Base-by-base conservation (phyloP, 2,797 vertebrate genomes). In the Chaetodon trifasciatus region DNA sequence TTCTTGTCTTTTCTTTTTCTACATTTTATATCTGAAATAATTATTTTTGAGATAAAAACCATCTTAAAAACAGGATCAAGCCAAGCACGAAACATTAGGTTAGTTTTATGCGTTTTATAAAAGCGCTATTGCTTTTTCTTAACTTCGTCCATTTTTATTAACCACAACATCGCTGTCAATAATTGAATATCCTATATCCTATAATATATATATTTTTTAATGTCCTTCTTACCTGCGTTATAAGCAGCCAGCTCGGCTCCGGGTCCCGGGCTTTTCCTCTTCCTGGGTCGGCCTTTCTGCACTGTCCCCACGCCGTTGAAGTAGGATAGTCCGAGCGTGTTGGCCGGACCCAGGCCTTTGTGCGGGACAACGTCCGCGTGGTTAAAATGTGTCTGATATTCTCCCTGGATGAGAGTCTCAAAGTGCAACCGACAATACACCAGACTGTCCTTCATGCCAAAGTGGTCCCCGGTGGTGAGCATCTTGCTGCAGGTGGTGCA, bases 391-490 rank as follows among this genome's bases (percentile, higher is more conserved):
- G 97, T 95, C 82, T 97, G 97, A 94, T 98, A 99, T 93, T 98
- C 98, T 91, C 98, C 98, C 93, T 99, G 98, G 89, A 99, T 96
- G 85, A 99, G 96, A 83, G 97, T 97, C 95, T 99, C 98, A 96
- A 99, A 99, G 95, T 99, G 98, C 93, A 98, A 96, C 82, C 98
- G 97, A 91, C 98, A 99, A 94, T 99, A 99, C 90, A 99, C 98
- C 91, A 99, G 96, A 93, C 96, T 98, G 97, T 99, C 98, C 95
- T 99, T 99, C 98, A 99, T 99, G 92, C 98, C 98, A 93, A 99
- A 99, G 95, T 99, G 98, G 93, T 99, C 98, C 71, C 98, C 98
- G 66, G 98, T 99, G 92, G 97, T 98, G 85, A 99, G 95, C 97
- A 98, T 98, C 95, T 98, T 98, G 96, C 97, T 98, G 95, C 98